phyloP scores from a whole-genome alignment of 2,797 vertebrate genomes.

The Petrocephalus schoutedeni region DNA sequence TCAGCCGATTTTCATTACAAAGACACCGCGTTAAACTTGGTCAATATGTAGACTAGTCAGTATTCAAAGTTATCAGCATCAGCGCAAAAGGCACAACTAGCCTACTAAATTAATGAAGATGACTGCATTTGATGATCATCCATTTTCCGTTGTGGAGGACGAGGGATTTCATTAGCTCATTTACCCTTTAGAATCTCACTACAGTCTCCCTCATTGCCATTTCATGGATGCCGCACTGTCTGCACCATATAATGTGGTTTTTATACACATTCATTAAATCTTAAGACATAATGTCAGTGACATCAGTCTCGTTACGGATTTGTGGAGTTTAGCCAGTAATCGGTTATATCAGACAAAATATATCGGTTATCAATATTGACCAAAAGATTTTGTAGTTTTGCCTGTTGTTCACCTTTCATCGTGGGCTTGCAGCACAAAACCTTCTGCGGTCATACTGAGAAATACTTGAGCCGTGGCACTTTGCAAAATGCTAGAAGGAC shows the following conservation, averaged over 20 bases:
- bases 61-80: background rate
- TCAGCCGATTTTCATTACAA: background rate
- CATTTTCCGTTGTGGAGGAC: background rate
- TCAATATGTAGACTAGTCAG: background rate
- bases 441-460: background rate
- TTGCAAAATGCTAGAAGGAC: background rate
- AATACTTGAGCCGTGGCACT: background rate
- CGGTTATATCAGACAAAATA: background rate
- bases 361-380: background rate
- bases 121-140: background rate
- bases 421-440: background rate
- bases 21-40: background rate
- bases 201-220: background rate
- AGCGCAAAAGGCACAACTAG: background rate
- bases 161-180: background rate
- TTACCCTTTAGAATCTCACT: background rate
- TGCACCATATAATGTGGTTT: background rate
- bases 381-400: background rate
- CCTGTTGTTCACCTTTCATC: background rate
- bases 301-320: background rate
- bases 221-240: background rate
- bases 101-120: background rate
- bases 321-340: background rate
- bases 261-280: background rate
- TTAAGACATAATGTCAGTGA: background rate